Base-by-base conservation (phyloP, 2,113 vertebrate genomes). In the Isichthys henryi region DNA sequence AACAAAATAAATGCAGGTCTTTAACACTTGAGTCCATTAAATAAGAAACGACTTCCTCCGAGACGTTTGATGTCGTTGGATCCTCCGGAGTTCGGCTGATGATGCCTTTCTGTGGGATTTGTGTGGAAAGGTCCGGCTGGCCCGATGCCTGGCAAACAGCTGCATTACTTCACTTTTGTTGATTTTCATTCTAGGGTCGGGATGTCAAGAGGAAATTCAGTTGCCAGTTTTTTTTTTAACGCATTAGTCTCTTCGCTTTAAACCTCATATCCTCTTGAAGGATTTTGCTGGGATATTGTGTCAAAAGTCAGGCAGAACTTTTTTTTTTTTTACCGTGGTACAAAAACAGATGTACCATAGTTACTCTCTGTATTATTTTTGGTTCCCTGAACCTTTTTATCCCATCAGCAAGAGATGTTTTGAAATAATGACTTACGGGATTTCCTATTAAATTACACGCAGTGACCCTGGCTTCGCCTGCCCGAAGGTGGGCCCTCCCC, bases 401-500 rank as follows among this genome's bases (percentile, higher is more conserved):
- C 50, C 50, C 88, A 15, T 88, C 53, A 74, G 56, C 11, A 43
- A 88, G 56, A 82, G 70, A 49, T 87, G 31, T 85, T 90, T 17
- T 88, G 39, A 89, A 48, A 87, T 6, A 45, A 74, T 86, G 83
- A 86, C 31, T 88, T 88, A 88, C 15, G 80, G 46, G 53, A 50
- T 91, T 88, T 89, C 89, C 89, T 92, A 43, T 92, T 93, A 95
- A 94, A 94, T 94, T 27, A 93, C 94, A 93, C 92, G 91, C 93
- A 91, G 91, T 91, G 92, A 93, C 92, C 93, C 93, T 91, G 93
- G 21, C 49, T 5, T 80, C 6, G 11, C 17, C 82, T 6, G 19
- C 49, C 27, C 10, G 9, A 39, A 21, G 88, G 88, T 43, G 2
- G 35, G 50, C 53, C 82, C 23, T 21, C 50, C 53, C 50, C 3